Percentiles rank a stretch among this genome's conserved stretches.
Conservation (phyloP, 2,888 invertebrate species). For the Leptopilina syphax region DNA sequence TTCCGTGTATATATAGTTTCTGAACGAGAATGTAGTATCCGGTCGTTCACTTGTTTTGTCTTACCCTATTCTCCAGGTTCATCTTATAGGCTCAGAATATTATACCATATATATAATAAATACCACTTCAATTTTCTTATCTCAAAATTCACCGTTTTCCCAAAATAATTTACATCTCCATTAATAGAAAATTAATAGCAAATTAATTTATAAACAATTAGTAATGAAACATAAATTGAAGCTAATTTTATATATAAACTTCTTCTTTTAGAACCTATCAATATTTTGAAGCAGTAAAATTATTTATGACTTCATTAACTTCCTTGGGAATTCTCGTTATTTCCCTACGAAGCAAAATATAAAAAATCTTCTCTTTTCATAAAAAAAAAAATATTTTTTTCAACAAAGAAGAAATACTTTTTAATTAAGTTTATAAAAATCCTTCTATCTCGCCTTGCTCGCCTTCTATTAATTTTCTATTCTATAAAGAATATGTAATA, state of each 20-base stretch:
- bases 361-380: not conserved
- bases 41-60: slow-evolving; percentile 75
- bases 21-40: slow-evolving; percentile 68
- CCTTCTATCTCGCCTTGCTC: too few species aligned
- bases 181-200: too few species aligned
- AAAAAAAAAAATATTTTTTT: too few species aligned
- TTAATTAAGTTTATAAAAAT: too few species aligned
- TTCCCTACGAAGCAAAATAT: not conserved
- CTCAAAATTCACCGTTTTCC: too few species aligned
- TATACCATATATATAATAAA: not conserved
- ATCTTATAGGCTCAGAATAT: slow-evolving; percentile 33
- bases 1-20: slow-evolving; percentile 49
- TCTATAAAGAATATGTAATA: too few species aligned
- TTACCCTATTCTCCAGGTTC: slow-evolving; percentile 54
- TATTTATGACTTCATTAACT: not conserved
- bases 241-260: not conserved
- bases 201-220: too few species aligned
- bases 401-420: too few species aligned
- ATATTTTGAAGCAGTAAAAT: slow-evolving; percentile 12
- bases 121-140: too few species aligned
- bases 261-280: not conserved
- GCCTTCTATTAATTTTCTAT: too few species aligned
- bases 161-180: not conserved
- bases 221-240: too few species aligned
- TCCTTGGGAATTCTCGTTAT: not conserved